Percentiles rank a stretch among this genome's conserved stretches.
These are phyloP conservation scores for Silurus lanzhouensis DNA, from an alignment of 2,797 vertebrate genomes.

Conservation along the genomic window DNA sequence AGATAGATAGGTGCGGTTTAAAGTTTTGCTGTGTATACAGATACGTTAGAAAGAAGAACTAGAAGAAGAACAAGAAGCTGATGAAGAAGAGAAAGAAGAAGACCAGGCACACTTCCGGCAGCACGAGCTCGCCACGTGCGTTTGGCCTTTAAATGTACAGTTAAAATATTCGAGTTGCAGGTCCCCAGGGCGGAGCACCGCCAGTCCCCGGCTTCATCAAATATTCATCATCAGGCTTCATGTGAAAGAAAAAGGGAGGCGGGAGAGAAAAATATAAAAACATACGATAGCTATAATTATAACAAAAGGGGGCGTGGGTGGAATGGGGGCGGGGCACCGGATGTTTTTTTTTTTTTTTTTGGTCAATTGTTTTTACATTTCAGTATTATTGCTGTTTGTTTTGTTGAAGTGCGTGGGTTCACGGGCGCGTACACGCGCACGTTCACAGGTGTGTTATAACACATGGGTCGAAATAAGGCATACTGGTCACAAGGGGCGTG, in stretches of 20 bases:
- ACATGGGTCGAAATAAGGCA: conserved; percentile 43
- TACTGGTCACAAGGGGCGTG: conserved; percentile 39
- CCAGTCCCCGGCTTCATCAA: conserved; percentile 98
- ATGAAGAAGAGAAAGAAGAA: background rate
- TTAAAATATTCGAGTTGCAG: conserved; percentile 96
- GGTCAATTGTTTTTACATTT: background rate
- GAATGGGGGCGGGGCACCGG: conserved; percentile 16
- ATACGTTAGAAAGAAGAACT: background rate
- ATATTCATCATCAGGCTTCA: conserved; percentile 98
- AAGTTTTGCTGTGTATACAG: too few species aligned
- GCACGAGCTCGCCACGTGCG: conserved; percentile 24
- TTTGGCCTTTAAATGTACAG: conserved; percentile 96
- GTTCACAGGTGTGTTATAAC: conserved; percentile 59
- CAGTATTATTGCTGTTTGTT: background rate
- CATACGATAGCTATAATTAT: conserved; percentile 79
- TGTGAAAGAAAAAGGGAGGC: conserved; percentile 84
- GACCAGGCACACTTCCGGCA: background rate
- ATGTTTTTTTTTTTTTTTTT: background rate
- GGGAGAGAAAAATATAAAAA: conserved; percentile 61
- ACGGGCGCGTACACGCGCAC: background rate
- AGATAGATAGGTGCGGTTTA: background rate
- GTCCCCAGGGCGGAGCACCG: conserved; percentile 92
- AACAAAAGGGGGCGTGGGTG: conserved; percentile 71
- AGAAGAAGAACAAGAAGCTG: background rate
- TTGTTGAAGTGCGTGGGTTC: conserved; percentile 19